Conservation (phyloP, 2,888 invertebrate genomes). For the Villa cingulata region DNA sequence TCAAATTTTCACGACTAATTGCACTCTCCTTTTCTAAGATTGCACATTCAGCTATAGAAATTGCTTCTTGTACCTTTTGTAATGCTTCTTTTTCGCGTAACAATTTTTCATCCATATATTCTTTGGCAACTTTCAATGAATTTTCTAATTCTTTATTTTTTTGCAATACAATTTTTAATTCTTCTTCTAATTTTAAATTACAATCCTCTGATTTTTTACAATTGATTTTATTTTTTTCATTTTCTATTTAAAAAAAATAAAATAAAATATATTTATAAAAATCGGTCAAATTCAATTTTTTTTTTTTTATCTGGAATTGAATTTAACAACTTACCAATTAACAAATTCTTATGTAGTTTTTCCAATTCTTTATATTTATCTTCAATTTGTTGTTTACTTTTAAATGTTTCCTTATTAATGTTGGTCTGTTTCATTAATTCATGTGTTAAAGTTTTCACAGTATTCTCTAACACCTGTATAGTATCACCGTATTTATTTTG, state of each 20-base stretch:
- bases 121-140: slow-evolving; percentile 32
- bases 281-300: slow-evolving; percentile 4
- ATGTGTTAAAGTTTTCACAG: slow-evolving; percentile 23
- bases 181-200: slow-evolving; percentile 22
- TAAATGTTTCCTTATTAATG: slow-evolving; percentile 17
- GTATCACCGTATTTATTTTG: slow-evolving; percentile 40
- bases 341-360: background rate
- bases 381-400: slow-evolving; percentile 18
- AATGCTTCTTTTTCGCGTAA: slow-evolving; percentile 39
- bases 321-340: background rate
- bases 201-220: slow-evolving; percentile 22
- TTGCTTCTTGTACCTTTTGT: slow-evolving; percentile 43
- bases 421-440: slow-evolving; percentile 19
- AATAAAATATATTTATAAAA: background rate
- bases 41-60: slow-evolving; percentile 41
- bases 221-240: slow-evolving; percentile 13
- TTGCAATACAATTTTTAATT: slow-evolving; percentile 19
- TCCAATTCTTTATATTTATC: slow-evolving; percentile 19
- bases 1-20: slow-evolving; percentile 37
- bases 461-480: slow-evolving; percentile 42
- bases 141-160: slow-evolving; percentile 33
- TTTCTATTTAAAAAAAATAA: slow-evolving; percentile 12
- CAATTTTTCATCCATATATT: slow-evolving; percentile 31
- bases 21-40: slow-evolving; percentile 44
- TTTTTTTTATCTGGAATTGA: slow-evolving; percentile 11